Base-by-base conservation (phyloP, 1,140 invertebrate species). In the Pachypeltis micranthus region DNA sequence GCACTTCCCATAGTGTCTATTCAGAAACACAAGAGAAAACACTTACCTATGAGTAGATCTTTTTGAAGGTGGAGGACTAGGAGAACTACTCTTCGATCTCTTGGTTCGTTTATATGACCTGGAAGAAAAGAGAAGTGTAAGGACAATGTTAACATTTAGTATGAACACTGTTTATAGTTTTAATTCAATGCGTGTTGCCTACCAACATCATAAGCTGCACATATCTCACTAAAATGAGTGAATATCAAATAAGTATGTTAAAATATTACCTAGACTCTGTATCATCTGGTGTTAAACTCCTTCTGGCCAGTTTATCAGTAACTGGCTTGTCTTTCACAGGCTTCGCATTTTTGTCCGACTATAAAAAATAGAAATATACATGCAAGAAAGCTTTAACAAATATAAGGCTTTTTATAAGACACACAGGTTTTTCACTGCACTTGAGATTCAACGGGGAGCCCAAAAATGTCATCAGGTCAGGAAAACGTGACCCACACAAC, bases 331-430 rank as follows among this genome's bases (percentile, higher is more conserved):
- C 60, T 19, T 60, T 58, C 57, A 51, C 65, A 44, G 44, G 51
- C 29, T 61, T 71, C 24, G 69, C 69, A 2, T 44, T 65, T 61
- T 66, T 67, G 61, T 74, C 73, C 71, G 72, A 65, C 66, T 67
- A 44, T n/a, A 65, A 51, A 61, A 39, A 44, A 14, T 19, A 25
- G 21, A 39, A 64, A 23, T 28, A n/a, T n/a, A n/a, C n/a, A n/a
- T n/a, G n/a, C 7, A 47, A 14, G 21, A 16, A 4, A 34, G 26
- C 21, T 26, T 39, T 12, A 4, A 7, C 59, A 31, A 57, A 26
- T 56, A n/a, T 34, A 57, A 31, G 21, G 29, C 16, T 19, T 57
- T 57, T 63, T 19, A 29, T 19, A 63, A 58, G 4, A 27, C 24
- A 26, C 24, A 26, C 14, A 7, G 26, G 21, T 27, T 3, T 12